Evolutionary conservation across 2,113 vertebrate species (phyloP).

Genomic region (Phaetusa simplex): DNA sequence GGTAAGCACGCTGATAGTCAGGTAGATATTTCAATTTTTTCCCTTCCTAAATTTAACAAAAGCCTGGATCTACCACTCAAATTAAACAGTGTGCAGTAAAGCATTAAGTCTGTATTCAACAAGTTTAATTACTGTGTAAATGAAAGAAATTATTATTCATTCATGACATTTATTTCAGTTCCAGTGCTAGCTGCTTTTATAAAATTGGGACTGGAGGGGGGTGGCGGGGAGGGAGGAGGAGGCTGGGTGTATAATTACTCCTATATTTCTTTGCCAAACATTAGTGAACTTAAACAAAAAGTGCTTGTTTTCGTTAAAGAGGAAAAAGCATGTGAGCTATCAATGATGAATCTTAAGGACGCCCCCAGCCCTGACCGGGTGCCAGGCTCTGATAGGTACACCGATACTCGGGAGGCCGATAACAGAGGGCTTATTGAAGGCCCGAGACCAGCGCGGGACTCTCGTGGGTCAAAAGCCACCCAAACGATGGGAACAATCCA

Average conservation of each 20-base stretch:
- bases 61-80: conserved; percentile 63
- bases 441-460: conserved; percentile 44
- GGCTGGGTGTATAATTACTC: conserved; percentile 70
- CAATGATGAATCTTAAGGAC: conserved; percentile 68
- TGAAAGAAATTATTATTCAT: conserved; percentile 80
- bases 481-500: conserved; percentile 75
- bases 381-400: conserved; percentile 67
- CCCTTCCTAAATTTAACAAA: conserved; percentile 57
- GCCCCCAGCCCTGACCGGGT: conserved; percentile 59
- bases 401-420: conserved; percentile 28
- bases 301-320: conserved; percentile 74
- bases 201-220: conserved; percentile 16
- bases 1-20: conserved; percentile 35
- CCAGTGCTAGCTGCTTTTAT: conserved; percentile 61
- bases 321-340: conserved; percentile 74
- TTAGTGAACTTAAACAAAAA: conserved; percentile 81
- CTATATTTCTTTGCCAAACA: conserved; percentile 77
- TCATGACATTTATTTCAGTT: conserved; percentile 76
- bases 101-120: conserved; percentile 71
- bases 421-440: conserved; percentile 79
- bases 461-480: conserved; percentile 66
- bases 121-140: conserved; percentile 79
- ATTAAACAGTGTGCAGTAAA: conserved; percentile 65
- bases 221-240: not conserved
- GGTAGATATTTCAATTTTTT: conserved; percentile 45